phyloP scores from a whole-genome alignment of 2,113 vertebrate genomes.

The Protobothrops mucrosquamatus region DNA sequence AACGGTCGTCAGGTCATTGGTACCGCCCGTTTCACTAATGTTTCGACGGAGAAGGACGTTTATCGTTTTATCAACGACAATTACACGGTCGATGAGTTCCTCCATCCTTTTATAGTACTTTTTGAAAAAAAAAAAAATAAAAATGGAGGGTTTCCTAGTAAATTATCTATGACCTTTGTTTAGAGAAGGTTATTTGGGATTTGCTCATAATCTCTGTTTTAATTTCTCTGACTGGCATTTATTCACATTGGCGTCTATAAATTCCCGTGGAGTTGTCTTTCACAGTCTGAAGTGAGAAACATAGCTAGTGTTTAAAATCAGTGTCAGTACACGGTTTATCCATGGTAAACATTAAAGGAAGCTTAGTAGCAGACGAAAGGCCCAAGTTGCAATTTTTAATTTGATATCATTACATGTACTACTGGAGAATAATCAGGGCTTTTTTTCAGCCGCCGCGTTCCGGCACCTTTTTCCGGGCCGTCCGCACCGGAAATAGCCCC shows the following conservation, averaged over 20 bases:
- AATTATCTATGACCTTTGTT: slow-evolving; percentile 26
- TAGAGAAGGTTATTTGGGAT: slow-evolving; percentile 1
- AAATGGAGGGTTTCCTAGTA: slow-evolving; percentile 42
- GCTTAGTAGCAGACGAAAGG: neutral
- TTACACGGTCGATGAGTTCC: no score
- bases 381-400: neutral
- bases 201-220: neutral
- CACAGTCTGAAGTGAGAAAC: slow-evolving; percentile 43
- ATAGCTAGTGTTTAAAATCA: neutral
- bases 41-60: no score
- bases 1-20: no score
- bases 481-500: no score
- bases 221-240: slow-evolving; percentile 15
- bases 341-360: neutral
- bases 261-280: slow-evolving; percentile 49
- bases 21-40: no score
- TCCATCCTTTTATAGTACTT: no score
- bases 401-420: neutral
- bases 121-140: slow-evolving; percentile 3
- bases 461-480: no score
- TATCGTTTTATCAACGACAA: no score
- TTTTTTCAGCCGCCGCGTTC: no score
- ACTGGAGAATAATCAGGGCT: neutral
- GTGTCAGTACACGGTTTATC: neutral
- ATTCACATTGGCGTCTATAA: slow-evolving; percentile 31